Conservation (phyloP, 2,888 invertebrate genomes). For the Melinaea marsaeus region DNA sequence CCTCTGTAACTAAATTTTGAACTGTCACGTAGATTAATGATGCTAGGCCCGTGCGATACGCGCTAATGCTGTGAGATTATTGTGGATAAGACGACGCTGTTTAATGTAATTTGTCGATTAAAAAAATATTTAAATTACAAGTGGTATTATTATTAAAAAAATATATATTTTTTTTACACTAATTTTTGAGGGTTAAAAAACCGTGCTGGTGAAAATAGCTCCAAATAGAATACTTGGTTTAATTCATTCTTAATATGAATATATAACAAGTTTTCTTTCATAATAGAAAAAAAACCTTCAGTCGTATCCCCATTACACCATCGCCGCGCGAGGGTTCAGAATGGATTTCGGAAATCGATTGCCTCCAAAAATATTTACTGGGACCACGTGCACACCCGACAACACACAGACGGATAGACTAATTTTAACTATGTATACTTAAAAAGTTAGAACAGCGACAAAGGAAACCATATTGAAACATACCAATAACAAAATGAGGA, state of each 20-base stretch:
- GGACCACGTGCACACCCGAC: slow-evolving; percentile 61
- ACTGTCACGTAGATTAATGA: slow-evolving; percentile 80
- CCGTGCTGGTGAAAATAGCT: no score
- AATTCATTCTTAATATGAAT: no score
- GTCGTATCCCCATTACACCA: slow-evolving; percentile 48
- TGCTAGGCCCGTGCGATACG: slow-evolving; percentile 77
- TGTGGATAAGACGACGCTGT: slow-evolving; percentile 54
- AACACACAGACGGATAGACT: slow-evolving; percentile 22
- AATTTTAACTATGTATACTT: slow-evolving; percentile 27
- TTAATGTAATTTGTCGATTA: no score
- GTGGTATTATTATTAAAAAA: no score
- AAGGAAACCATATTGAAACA: no score
- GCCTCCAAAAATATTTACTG: slow-evolving; percentile 74
- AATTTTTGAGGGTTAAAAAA: no score
- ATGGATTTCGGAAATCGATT: slow-evolving; percentile 78
- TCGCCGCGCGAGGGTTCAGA: slow-evolving; percentile 58
- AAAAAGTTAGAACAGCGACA: neutral
- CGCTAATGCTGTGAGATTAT: slow-evolving; percentile 68
- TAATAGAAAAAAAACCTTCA: slow-evolving; percentile 9
- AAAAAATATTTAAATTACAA: no score
- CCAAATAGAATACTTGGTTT: no score
- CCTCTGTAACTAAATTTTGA: slow-evolving; percentile 79
- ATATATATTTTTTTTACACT: no score
- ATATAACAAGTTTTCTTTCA: neutral
- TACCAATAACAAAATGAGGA: no score